Base-by-base conservation (phyloP, 2,113 vertebrate genomes). In the Laterallus jamaicensis region DNA sequence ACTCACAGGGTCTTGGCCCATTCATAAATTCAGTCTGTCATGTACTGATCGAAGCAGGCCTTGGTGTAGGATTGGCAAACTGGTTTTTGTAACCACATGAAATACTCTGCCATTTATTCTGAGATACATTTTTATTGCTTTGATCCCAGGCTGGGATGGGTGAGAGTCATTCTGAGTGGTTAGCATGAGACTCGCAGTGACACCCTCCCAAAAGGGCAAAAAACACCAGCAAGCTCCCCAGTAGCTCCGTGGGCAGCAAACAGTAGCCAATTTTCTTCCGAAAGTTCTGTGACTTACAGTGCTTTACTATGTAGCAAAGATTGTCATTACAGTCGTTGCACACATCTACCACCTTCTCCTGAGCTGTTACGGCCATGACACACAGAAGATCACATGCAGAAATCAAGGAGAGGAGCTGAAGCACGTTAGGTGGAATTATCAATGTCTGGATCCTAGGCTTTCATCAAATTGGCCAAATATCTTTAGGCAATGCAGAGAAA, bases 141-240 rank as follows among this genome's bases (percentile, higher is more conserved):
- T 50, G 29, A 64, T 49, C 5, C 8, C 13, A 66, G 56, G n/a
- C 19, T 75, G 25, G 22, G 16, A 17, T 18, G 4, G 4, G 4
- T 15, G 13, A 82, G 22, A 94, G 37, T 8, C 12, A 39, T 73
- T 90, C 73, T 49, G 21, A 85, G 15, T 35, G 67, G 31, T 55
- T 44, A 68, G 31, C 42, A 32, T 60, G 15, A 85, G 67, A 64
- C 17, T 66, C 12, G 21, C 0, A 0, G 15, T 68, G 52, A 31
- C 12, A 28, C 4, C 58, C 2, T n/a, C 17, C 11, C 1, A 2
- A 32, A 52, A 56, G 28, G 16, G 10, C 16, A 82, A 3, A 39
- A 18, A 74, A 55, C 14, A 67, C 12, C 40, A 80, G 42, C 12
- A 70, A n/a, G 4, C 26, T 44, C 25, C 69, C 19, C n/a, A 52